Conservation (phyloP, 2,888 invertebrate species). For the Argyresthia albistria region DNA sequence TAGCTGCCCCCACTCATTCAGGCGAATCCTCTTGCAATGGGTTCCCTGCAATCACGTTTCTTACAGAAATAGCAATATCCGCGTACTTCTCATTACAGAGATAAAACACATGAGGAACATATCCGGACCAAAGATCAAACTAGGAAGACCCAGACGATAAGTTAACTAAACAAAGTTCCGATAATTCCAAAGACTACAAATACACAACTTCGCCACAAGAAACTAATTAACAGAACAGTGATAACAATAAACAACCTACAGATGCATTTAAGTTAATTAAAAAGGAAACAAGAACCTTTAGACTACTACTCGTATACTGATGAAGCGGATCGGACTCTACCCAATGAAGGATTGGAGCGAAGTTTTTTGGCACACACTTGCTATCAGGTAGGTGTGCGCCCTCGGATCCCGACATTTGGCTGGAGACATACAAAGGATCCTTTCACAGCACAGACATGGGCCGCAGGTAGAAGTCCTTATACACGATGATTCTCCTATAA, state of each 20-base stretch:
- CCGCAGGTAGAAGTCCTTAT: not conserved
- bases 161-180: not conserved
- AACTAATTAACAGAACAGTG: no score
- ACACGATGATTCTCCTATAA: no score
- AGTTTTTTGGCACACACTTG: not conserved
- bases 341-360: not conserved
- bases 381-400: not conserved
- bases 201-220: not conserved
- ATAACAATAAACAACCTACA: not conserved
- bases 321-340: not conserved
- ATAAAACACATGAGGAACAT: slow-evolving; percentile 5
- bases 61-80: no score
- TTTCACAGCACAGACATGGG: no score
- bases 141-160: not conserved
- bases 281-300: no score
- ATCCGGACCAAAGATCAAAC: slow-evolving; percentile 1
- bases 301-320: no score
- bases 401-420: not conserved
- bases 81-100: no score
- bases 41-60: no score
- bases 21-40: no score
- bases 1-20: no score
- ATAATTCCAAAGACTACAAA: not conserved
- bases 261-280: not conserved
- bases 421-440: not conserved